Evolutionary conservation across 2,888 invertebrate genomes (phyloP).

Genomic region (Drosophila nigricruria): DNA sequence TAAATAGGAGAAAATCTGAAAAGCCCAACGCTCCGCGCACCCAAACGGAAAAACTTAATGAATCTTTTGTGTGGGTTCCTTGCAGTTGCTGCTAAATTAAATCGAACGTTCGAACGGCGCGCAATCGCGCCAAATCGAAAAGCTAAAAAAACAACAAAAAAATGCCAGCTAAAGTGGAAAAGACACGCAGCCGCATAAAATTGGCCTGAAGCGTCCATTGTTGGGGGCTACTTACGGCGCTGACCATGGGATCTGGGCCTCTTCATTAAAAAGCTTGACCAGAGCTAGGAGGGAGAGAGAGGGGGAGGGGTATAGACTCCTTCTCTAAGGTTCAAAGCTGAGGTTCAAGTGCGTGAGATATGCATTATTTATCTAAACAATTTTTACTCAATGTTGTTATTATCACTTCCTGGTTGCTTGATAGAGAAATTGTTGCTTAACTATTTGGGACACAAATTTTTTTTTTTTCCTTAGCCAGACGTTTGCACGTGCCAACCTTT

Average conservation of each 20-base stretch:
- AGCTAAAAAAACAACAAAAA: background rate
- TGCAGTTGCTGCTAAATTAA: constrained; percentile 67
- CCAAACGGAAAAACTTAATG: constrained; percentile 62
- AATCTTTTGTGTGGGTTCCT: constrained; percentile 58
- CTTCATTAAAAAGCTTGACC: constrained; percentile 65
- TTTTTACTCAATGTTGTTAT: constrained; percentile 44
- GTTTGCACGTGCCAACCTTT: constrained; percentile 74
- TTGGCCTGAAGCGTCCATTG: constrained; percentile 57
- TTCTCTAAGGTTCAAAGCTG: constrained; percentile 36
- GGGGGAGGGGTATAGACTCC: background rate
- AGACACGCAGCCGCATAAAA: constrained; percentile 70
- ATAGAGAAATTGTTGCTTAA: constrained; percentile 58
- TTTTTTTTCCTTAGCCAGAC: constrained; percentile 30
- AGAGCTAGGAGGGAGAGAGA: background rate
- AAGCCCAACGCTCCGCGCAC: background rate
- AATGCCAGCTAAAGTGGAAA: constrained; percentile 13
- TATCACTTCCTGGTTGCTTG: constrained; percentile 66
- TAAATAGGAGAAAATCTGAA: constrained; percentile 64
- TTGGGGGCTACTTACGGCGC: constrained; percentile 60
- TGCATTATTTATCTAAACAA: constrained; percentile 84
- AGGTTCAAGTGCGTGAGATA: constrained; percentile 83
- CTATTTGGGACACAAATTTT: constrained; percentile 70
- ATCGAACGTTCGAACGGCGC: constrained; percentile 42
- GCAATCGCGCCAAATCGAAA: constrained; percentile 74
- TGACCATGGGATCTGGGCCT: constrained; percentile 73